Evolutionary conservation across 2,797 vertebrate species (phyloP).

Genomic region (Chiroxiphia lanceolata): DNA sequence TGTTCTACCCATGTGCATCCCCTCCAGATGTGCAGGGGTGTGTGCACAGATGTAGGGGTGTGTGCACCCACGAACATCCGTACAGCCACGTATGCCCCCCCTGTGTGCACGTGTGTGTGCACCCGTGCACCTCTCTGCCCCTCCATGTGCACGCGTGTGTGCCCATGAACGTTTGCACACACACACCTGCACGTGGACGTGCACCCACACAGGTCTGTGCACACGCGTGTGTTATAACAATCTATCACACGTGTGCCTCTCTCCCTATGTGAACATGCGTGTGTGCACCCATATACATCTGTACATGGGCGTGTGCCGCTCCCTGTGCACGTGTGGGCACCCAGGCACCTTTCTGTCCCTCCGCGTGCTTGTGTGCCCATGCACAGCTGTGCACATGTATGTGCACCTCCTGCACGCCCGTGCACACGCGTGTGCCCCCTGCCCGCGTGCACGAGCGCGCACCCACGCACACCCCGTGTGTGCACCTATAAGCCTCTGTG

Average conservation of each 20-base stretch:
- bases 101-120: not conserved
- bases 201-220: not conserved
- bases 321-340: not conserved
- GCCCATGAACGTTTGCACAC: not conserved
- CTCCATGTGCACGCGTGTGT: not conserved
- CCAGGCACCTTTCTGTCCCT: not conserved
- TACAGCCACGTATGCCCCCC: fast-evolving
- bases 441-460: too few species aligned
- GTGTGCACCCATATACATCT: not conserved
- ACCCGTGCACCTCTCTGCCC: not conserved
- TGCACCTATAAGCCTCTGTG: not conserved
- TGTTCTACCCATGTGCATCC: not conserved
- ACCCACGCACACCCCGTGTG: not conserved
- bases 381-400: too few species aligned
- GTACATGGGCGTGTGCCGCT: too few species aligned
- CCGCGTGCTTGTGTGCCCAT: not conserved
- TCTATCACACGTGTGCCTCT: too few species aligned
- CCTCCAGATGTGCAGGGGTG: not conserved
- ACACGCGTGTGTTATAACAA: too few species aligned
- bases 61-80: not conserved
- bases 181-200: not conserved
- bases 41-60: too few species aligned
- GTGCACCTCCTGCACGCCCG: too few species aligned
- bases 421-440: too few species aligned
- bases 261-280: not conserved